Base-by-base conservation (phyloP, 2,888 invertebrate genomes). In the Ormyrus labotus region DNA sequence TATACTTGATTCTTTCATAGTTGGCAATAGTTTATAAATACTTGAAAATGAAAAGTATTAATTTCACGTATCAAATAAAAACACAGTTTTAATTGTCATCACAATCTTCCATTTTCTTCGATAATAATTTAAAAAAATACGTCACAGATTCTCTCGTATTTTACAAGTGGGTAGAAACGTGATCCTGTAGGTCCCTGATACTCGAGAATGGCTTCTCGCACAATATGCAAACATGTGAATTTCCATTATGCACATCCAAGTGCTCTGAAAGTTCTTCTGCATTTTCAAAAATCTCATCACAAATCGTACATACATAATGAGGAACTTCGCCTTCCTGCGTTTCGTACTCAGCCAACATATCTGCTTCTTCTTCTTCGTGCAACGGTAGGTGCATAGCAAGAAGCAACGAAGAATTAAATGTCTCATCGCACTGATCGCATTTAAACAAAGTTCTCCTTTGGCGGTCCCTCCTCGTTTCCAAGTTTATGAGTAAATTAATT, bases 141-240 rank as follows among this genome's bases (percentile, higher is more conserved):
- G 34, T 71, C 4, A 13, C 11, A 13, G 19, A 58, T 58, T 1
- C n/a, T 45, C 34, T 47, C 48, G 58, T 48, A 57, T 72, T 70
- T 71, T 75, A 84, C 88, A 85, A 88, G 81, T 90, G 90, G n/a
- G 86, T 87, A 0, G 87, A 86, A 6, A 90, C 90, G 60, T 90
- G 90, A 48, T 84, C 82, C 68, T 89, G 90, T 5, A 90, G 78
- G 10, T 90, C 88, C 61, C 85, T 86, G 6, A 90, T 83, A 9
- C 86, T 89, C 0, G 86, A 72, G 48, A 90, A 90, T 0, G 87
- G 87, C 72, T 87, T 88, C 19, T 90, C 90, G 70, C 90, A 90
- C 13, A 90, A 80, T 51, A 88, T 84, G 72, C 90, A 90, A 45
- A 89, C 84, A 55, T 90, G 88, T 0, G 86, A 81, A 45, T 87